These are phyloP conservation scores for Amiota communis DNA, from an alignment of 2,888 invertebrate species.

Conservation along the genomic window DNA sequence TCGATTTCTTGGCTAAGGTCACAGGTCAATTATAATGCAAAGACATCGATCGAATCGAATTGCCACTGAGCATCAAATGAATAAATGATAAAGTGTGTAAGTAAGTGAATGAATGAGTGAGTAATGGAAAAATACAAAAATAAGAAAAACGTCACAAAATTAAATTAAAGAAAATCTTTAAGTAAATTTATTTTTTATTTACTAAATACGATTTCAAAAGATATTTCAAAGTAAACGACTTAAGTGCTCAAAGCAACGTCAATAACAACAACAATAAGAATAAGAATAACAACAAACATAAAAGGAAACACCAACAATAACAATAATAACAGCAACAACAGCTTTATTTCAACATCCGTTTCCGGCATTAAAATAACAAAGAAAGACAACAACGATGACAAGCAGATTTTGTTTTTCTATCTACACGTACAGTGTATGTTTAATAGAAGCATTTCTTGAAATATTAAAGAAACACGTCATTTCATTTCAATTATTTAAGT, in stretches of 20 bases:
- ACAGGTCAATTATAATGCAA: constrained; percentile 37
- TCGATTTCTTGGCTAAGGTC: constrained; percentile 31
- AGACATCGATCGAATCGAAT: too few relatives aligned
- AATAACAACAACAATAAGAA: neutral
- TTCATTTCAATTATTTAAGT: constrained; percentile 52
- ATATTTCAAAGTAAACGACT: neutral
- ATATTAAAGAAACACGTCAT: constrained; percentile 57
- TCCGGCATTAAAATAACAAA: constrained; percentile 3
- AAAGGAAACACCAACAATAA: neutral
- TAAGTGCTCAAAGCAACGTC: neutral
- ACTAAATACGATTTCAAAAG: too few relatives aligned
- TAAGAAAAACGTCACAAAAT: too few relatives aligned
- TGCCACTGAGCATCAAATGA: too few relatives aligned
- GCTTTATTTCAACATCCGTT: neutral
- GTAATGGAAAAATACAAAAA: constrained; percentile 26
- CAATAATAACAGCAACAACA: neutral
- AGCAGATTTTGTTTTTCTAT: neutral
- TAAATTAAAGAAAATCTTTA: too few relatives aligned
- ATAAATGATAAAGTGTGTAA: too few relatives aligned
- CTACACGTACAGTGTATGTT: too few relatives aligned
- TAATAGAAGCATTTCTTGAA: constrained; percentile 34
- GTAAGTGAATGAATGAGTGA: too few relatives aligned
- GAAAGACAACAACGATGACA: neutral
- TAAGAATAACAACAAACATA: neutral
- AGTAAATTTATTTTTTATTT: too few relatives aligned